Conservation (phyloP, 2,797 vertebrate species). For the Sitta carolinensis region DNA sequence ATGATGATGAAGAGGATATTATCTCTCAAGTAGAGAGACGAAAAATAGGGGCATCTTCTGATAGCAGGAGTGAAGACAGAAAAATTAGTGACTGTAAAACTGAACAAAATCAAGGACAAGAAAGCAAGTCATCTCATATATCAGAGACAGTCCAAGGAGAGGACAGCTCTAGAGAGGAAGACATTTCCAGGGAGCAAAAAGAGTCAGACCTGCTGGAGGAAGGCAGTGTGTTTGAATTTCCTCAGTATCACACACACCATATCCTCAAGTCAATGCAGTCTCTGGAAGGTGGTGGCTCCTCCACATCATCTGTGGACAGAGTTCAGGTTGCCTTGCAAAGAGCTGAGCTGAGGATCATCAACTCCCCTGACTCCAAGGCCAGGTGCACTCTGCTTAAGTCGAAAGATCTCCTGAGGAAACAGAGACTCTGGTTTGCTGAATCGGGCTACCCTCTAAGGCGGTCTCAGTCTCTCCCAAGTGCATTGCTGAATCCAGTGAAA, state of each 20-base stretch:
- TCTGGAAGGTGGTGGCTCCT: slow-evolving; percentile 39
- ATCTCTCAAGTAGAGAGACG: slow-evolving; percentile 17
- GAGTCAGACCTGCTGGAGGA: slow-evolving; percentile 37
- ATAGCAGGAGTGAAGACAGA: not conserved
- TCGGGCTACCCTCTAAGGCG: slow-evolving; percentile 82
- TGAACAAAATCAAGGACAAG: slow-evolving; percentile 9
- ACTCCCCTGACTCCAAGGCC: slow-evolving; percentile 64
- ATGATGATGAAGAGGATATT: slow-evolving; percentile 71
- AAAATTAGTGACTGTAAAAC: not conserved
- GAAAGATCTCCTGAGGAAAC: slow-evolving; percentile 75
- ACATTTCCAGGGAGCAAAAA: not conserved
- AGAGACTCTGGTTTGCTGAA: slow-evolving; percentile 66
- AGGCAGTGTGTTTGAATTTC: slow-evolving; percentile 68
- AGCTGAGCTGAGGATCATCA: slow-evolving; percentile 66
- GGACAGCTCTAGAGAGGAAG: not conserved
- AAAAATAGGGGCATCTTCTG: slow-evolving; percentile 16
- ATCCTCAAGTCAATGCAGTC: slow-evolving; percentile 73
- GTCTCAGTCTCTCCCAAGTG: slow-evolving; percentile 88
- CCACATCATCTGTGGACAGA: slow-evolving; percentile 55
- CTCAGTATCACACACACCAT: slow-evolving; percentile 81
- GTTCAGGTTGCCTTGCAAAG: slow-evolving; percentile 73
- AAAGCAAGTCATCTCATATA: not conserved
- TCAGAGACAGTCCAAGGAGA: not conserved
- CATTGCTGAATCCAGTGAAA: slow-evolving; percentile 81
- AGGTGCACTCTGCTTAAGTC: slow-evolving; percentile 73